phyloP scores from a whole-genome alignment of 2,888 invertebrate species.

The Yponomeuta malinellus region DNA sequence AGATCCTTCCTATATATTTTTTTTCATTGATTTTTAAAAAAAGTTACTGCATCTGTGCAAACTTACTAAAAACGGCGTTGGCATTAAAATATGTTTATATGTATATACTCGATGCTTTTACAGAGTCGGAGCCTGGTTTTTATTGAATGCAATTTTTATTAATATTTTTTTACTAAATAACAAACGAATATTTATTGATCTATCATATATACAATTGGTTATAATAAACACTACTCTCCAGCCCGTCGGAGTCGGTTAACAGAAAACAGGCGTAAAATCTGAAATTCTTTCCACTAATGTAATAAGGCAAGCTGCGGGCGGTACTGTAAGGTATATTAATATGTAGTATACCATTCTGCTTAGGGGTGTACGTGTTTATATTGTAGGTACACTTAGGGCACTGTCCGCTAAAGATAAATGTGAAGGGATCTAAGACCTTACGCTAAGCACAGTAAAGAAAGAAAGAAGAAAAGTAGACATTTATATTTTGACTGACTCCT shows the following conservation, averaged over 20 bases:
- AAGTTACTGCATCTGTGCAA: no score
- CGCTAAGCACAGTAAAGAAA: no score
- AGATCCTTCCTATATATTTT: no score
- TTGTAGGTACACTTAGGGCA: background rate
- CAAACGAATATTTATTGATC: background rate
- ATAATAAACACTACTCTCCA: background rate
- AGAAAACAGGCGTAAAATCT: constrained; percentile 1
- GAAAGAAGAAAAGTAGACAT: no score
- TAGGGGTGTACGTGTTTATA: background rate
- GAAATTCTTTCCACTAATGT: constrained; percentile 13
- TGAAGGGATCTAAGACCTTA: background rate
- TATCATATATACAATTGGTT: background rate
- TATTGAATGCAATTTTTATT: no score
- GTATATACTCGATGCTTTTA: no score
- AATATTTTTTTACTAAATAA: no score
- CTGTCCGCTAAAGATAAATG: background rate
- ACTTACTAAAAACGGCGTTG: no score
- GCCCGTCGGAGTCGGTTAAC: constrained; percentile 20
- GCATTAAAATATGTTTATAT: no score
- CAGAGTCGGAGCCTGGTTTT: no score
- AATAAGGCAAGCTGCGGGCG: constrained; percentile 5
- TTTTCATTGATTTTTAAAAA: no score
- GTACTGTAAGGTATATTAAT: background rate
- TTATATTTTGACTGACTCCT: no score
- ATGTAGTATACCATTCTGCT: background rate